Evolutionary conservation across 2,113 vertebrate genomes (phyloP), one percentile per base, ranked within the genome.

Genomic region (Micronycteris hirsuta): DNA sequence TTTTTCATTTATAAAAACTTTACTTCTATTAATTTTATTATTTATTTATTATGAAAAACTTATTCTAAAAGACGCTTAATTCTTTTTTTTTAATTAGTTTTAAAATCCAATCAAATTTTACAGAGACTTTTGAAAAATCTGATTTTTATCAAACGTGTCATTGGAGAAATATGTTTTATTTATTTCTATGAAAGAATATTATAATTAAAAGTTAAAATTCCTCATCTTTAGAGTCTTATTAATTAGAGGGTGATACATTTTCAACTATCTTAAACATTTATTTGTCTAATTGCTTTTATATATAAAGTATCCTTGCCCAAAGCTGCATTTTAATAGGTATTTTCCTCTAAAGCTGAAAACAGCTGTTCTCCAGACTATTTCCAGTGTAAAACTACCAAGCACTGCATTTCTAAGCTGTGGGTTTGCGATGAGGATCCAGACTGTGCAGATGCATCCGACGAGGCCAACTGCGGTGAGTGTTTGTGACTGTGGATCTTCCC

Each of bases 381-480:
- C 98, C 99, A 99, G 93, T 99, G 99, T 96, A 99, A 99, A 98
- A 99, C 99, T 38, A 99, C 99, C 47, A 99, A 99, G 94, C 99
- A 99, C 93, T 99, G 99, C 97, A 99, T 99, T 98, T 99, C 99
- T 97, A 99, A 99, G 96, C 98, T 99, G 78, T 99, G 99, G 99
- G 99, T 99, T 19, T 99, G 99, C 96, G 99, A 99, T 16, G 99
- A 99, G 97, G 99, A 99, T 94, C 99, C 99, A 1, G 99, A 99
- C 96, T 99, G 99, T 70, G 99, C 99, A 9, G 99, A 99, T 45
- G 99, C 99, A 36, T 99, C 99, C 2, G 99, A 99, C 47, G 99
- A 99, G 98, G 99, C 99, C 43, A 99, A 99, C 97, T 99, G 99
- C 76, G 99, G 99, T 99, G 98, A 99, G 99, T 98, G 67, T 83